These are phyloP conservation scores for Tenthredo amoena DNA, from an alignment of 2,888 invertebrate species.

Conservation along the genomic window DNA sequence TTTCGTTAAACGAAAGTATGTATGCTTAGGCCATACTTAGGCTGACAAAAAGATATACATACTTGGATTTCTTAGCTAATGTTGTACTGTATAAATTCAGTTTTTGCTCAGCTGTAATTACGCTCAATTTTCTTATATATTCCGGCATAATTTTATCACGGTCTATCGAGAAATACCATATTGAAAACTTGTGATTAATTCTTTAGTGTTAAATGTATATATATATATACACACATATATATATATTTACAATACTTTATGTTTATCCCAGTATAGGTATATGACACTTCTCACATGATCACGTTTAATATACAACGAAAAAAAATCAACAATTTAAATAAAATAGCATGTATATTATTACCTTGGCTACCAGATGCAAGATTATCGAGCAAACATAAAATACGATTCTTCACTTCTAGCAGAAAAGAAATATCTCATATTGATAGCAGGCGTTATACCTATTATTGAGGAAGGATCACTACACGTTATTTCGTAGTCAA, in stretches of 20 bases:
- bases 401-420: background rate
- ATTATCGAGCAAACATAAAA: background rate
- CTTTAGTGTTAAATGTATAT: background rate
- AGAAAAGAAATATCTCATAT: background rate
- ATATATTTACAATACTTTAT: slow-evolving; percentile 21
- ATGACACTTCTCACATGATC: slow-evolving; percentile 8
- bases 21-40: background rate
- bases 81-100: slow-evolving; percentile 27
- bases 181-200: slow-evolving; percentile 8
- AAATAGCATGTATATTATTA: slow-evolving; percentile 1
- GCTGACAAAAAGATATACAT: background rate
- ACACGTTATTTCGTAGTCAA: background rate
- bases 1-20: background rate
- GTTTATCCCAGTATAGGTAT: slow-evolving; percentile 6
- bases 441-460: background rate
- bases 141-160: slow-evolving; percentile 16
- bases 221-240: background rate
- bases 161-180: background rate
- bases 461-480: background rate
- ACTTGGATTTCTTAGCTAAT: background rate
- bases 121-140: slow-evolving; percentile 49
- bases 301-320: slow-evolving; percentile 36
- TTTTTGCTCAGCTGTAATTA: slow-evolving; percentile 46
- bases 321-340: slow-evolving; percentile 20
- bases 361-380: slow-evolving; percentile 24